phyloP scores from a whole-genome alignment of 2,797 vertebrate genomes.

The Phalanger gymnotis region DNA sequence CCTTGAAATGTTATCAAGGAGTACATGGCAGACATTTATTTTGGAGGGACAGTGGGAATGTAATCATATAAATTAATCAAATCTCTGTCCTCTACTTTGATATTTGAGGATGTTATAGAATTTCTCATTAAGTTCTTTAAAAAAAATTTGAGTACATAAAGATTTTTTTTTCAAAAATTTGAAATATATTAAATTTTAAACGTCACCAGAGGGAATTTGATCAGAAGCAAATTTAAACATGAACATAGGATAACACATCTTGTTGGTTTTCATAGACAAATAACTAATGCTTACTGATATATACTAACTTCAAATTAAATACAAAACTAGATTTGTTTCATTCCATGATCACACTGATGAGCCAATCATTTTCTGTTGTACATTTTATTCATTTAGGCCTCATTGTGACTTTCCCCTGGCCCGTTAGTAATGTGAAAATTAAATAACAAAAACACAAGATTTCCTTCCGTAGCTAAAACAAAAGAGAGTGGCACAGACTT shows the following conservation, averaged over 20 bases:
- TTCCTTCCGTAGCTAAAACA: conserved; percentile 49
- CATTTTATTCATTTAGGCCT: conserved; percentile 59
- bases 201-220: background rate
- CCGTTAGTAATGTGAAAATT: conserved; percentile 52
- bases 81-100: conserved; percentile 21
- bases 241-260: background rate
- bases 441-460: conserved; percentile 57
- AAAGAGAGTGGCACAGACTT: conserved; percentile 25
- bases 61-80: conserved; percentile 16
- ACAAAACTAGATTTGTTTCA: background rate
- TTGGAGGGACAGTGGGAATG: conserved; percentile 21
- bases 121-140: background rate
- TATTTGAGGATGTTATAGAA: background rate
- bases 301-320: background rate
- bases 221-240: background rate
- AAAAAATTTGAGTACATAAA: background rate
- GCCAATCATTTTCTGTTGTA: conserved; percentile 48
- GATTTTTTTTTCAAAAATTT: background rate
- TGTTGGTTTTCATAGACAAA: background rate
- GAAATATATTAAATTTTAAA: background rate
- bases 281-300: background rate
- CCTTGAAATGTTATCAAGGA: conserved; percentile 1
- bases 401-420: conserved; percentile 59
- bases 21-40: background rate
- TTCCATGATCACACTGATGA: conserved; percentile 27